phyloP scores from a whole-genome alignment of 2,888 invertebrate genomes.

The Bembecia ichneumoniformis region DNA sequence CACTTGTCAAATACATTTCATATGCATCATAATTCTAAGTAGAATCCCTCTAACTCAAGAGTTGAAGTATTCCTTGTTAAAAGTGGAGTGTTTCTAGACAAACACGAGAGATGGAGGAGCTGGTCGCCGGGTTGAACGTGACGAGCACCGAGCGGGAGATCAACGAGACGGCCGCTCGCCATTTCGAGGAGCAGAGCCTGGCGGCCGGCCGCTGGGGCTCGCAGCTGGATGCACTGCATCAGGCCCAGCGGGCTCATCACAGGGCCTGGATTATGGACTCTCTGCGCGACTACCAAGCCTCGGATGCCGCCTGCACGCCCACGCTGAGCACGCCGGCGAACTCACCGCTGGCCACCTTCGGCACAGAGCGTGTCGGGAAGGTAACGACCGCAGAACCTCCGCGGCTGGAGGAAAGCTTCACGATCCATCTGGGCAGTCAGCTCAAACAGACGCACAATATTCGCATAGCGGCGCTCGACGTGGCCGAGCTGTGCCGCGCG shows the following conservation, averaged over 20 bases:
- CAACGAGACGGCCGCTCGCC: slow-evolving; percentile 84
- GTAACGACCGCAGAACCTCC: slow-evolving; percentile 11
- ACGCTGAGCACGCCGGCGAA: slow-evolving; percentile 40
- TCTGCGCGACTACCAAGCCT: slow-evolving; percentile 79
- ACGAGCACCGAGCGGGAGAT: slow-evolving; percentile 87
- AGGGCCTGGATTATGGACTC: slow-evolving; percentile 90
- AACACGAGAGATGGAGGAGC: slow-evolving; percentile 90
- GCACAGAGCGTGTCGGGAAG: slow-evolving; percentile 10
- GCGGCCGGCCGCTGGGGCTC: slow-evolving; percentile 89
- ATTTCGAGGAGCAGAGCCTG: slow-evolving; percentile 87
- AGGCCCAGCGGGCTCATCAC: slow-evolving; percentile 89
- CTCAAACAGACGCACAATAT: slow-evolving; percentile 99
- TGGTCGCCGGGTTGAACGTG: slow-evolving; percentile 83
- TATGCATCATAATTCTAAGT: too few relatives aligned
- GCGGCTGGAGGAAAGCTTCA: slow-evolving; percentile 93
- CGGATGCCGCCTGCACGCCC: slow-evolving; percentile 65
- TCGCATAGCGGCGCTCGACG: slow-evolving; percentile 87
- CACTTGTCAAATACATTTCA: too few relatives aligned
- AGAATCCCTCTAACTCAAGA: too few relatives aligned
- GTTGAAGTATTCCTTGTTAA: too few relatives aligned
- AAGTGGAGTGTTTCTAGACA: slow-evolving; percentile 66
- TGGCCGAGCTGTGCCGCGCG: slow-evolving; percentile 81
- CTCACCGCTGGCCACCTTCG: slow-evolving; percentile 49
- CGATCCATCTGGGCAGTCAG: slow-evolving; percentile 97
- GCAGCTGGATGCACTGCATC: slow-evolving; percentile 86